phyloP scores from a whole-genome alignment of 2,888 invertebrate genomes.

The Zaprionus obscuricornis region DNA sequence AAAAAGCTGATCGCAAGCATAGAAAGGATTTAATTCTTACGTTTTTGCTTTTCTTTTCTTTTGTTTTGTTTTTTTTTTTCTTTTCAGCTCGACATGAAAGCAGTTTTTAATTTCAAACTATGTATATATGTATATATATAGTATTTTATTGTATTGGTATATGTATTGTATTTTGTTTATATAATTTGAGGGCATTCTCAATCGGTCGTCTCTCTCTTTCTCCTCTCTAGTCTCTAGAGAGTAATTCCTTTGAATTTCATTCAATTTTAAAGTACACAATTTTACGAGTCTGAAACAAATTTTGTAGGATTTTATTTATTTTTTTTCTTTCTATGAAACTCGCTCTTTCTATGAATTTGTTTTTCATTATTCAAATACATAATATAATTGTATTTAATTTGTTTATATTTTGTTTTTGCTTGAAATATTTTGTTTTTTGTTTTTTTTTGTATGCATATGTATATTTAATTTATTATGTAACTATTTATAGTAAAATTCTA shows the following conservation, averaged over 20 bases:
- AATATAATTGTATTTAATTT: conserved; percentile 31
- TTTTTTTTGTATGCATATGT: conserved; percentile 55
- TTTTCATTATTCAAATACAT: too few relatives aligned
- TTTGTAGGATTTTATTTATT: conserved; percentile 17
- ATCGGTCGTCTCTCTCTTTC: too few relatives aligned
- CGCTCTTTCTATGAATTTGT: conserved; percentile 40
- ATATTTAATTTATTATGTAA: conserved; percentile 66
- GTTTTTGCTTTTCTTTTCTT: too few relatives aligned
- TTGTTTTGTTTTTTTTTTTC: too few relatives aligned
- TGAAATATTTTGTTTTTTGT: conserved; percentile 39
- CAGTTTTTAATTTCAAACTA: too few relatives aligned
- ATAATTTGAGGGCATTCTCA: conserved; percentile 8
- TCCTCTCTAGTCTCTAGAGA: conserved; percentile 31
- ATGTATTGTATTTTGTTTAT: conserved; percentile 15
- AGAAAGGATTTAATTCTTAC: too few relatives aligned
- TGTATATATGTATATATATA: too few relatives aligned
- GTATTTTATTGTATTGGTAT: not conserved
- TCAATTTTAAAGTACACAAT: conserved; percentile 75
- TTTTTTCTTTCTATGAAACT: conserved; percentile 36
- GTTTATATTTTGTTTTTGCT: conserved; percentile 16
- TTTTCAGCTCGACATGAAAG: conserved; percentile 30
- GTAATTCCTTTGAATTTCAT: conserved; percentile 62
- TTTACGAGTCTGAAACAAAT: conserved; percentile 60
- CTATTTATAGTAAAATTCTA: conserved; percentile 73
- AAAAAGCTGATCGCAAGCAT: conserved; percentile 35